Percentiles rank a stretch among this genome's conserved stretches.
These are phyloP conservation scores for Chrysochloris asiatica DNA, from an alignment of 2,113 vertebrate genomes.

Conservation along the genomic window DNA sequence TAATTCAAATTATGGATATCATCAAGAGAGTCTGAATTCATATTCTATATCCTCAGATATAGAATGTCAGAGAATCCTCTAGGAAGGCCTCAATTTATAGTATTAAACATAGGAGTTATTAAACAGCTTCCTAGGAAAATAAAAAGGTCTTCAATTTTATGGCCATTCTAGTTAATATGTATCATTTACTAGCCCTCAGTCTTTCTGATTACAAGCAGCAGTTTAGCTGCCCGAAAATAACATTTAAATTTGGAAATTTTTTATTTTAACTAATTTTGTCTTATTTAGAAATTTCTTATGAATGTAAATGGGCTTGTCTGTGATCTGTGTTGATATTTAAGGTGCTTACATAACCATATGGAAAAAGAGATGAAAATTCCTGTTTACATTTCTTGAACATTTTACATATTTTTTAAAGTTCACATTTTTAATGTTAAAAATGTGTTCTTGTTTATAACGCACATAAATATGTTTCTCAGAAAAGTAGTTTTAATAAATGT, in stretches of 20 bases:
- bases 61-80: conserved; percentile 41
- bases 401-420: conserved; percentile 81
- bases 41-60: background rate
- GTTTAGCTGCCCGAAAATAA: conserved; percentile 72
- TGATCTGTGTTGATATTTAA: conserved; percentile 81
- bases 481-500: conserved; percentile 76
- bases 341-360: conserved; percentile 80
- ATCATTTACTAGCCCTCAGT: conserved; percentile 31
- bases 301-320: conserved; percentile 77
- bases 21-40: conserved; percentile 13
- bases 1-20: conserved; percentile 6
- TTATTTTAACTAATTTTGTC: conserved; percentile 75
- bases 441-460: conserved; percentile 78
- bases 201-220: conserved; percentile 60
- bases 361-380: conserved; percentile 80
- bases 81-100: background rate
- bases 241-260: conserved; percentile 79
- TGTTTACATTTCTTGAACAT: conserved; percentile 80
- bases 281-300: conserved; percentile 77
- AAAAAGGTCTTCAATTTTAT: conserved; percentile 15
- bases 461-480: conserved; percentile 78
- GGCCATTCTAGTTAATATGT: conserved; percentile 44
- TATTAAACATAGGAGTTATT: conserved; percentile 38
- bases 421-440: conserved; percentile 76
- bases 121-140: conserved; percentile 36